phyloP scores from a whole-genome alignment of 2,888 invertebrate species.

The Leptura quadrifasciata region DNA sequence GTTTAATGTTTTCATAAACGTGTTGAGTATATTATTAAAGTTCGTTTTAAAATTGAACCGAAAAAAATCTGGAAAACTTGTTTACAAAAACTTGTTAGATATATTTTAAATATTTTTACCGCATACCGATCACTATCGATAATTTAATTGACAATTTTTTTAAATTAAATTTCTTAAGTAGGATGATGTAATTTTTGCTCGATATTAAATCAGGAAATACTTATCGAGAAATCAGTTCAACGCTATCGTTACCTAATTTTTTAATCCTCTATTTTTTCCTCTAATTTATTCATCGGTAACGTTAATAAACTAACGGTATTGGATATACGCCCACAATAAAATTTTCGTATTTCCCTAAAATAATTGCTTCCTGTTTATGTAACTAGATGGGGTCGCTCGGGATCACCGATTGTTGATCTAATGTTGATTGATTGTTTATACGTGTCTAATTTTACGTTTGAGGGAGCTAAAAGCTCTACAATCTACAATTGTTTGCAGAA shows the following conservation, averaged over 20 bases:
- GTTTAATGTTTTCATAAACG: neutral
- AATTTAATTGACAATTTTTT: neutral
- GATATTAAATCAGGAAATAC: constrained; percentile 2
- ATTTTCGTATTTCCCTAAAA: constrained; percentile 2
- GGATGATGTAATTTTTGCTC: neutral
- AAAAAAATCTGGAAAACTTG: neutral
- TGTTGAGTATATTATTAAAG: too few species aligned
- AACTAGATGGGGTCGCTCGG: constrained; percentile 14
- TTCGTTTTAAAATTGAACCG: neutral
- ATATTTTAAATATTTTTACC: too few species aligned
- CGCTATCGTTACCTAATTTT: neutral
- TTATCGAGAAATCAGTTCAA: neutral
- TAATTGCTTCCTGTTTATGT: constrained; percentile 26
- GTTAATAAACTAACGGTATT: neutral
- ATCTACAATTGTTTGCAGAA: constrained; percentile 19
- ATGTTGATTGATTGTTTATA: constrained; percentile 33
- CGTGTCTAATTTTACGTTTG: constrained; percentile 36
- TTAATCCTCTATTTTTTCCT: neutral
- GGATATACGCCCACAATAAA: neutral
- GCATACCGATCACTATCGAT: neutral
- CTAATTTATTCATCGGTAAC: neutral
- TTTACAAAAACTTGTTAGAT: neutral
- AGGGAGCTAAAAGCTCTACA: constrained; percentile 22
- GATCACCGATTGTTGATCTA: constrained; percentile 20
- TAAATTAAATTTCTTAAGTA: neutral